These are phyloP conservation scores for Chloroclysta siterata DNA, from an alignment of 2,888 invertebrate species.

Conservation along the genomic window DNA sequence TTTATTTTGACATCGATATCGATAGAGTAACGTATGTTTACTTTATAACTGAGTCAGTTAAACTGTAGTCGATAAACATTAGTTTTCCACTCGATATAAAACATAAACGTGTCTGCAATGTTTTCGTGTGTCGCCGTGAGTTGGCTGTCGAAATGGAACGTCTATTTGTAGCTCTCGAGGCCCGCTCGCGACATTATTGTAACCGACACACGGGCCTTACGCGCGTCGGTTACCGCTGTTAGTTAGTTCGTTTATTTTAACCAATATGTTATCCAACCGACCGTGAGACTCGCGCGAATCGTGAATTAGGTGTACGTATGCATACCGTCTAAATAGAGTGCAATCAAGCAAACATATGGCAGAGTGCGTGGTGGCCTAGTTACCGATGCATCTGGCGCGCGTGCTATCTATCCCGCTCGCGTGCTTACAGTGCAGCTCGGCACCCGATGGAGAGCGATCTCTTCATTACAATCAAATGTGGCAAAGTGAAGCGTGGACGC, in stretches of 20 bases:
- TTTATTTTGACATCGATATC: background rate
- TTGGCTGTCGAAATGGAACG: conserved; percentile 80
- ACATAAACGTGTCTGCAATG: conserved; percentile 71
- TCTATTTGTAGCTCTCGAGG: conserved; percentile 82
- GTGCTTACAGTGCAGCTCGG: conserved; percentile 46
- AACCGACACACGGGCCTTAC: conserved; percentile 72
- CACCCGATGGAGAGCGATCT: conserved; percentile 44
- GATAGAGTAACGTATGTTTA: background rate
- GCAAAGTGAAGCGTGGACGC: conserved; percentile 60
- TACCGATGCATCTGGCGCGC: conserved; percentile 73
- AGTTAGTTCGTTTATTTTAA: conserved; percentile 50
- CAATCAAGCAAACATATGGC: conserved; percentile 69
- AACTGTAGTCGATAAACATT: conserved; percentile 40
- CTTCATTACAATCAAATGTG: conserved; percentile 19
- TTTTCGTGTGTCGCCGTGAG: conserved; percentile 77
- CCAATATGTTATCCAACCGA: conserved; percentile 38
- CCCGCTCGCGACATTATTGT: conserved; percentile 80
- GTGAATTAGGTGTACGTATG: conserved; percentile 27
- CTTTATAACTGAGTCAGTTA: conserved; percentile 7
- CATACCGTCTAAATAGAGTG: conserved; percentile 51
- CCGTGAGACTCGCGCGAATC: conserved; percentile 31
- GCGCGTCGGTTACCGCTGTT: conserved; percentile 60
- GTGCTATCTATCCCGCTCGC: conserved; percentile 59
- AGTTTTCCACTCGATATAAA: conserved; percentile 60
- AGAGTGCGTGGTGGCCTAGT: conserved; percentile 74